phyloP scores from a whole-genome alignment of 2,113 vertebrate genomes.

The Calonectris borealis region DNA sequence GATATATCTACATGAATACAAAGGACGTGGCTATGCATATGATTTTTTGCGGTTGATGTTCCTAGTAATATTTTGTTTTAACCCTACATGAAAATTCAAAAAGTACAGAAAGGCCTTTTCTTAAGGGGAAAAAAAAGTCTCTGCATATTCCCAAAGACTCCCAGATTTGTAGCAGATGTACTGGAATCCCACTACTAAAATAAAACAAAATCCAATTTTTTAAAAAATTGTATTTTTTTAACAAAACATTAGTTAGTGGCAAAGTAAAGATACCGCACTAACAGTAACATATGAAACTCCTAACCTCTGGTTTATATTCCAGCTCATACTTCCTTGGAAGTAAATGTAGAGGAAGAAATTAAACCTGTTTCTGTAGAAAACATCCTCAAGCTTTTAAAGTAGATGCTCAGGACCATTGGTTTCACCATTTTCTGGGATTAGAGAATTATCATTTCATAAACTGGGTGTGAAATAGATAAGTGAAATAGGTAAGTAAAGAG shows the following conservation, averaged over 20 bases:
- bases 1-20: neutral
- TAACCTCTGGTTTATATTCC: neutral
- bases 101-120: neutral
- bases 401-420: neutral
- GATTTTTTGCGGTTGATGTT: neutral
- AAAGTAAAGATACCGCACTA: neutral
- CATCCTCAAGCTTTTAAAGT: neutral
- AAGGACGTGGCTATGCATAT: neutral
- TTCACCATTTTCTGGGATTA: neutral
- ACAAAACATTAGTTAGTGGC: neutral
- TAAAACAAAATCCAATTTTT: neutral
- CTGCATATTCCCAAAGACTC: neutral
- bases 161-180: neutral
- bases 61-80: neutral
- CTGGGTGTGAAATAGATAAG: neutral
- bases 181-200: neutral
- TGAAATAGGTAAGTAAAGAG: neutral
- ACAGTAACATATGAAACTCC: neutral
- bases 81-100: neutral
- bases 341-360: conserved; percentile 15
- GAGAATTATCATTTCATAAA: neutral
- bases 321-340: conserved; percentile 1
- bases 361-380: conserved; percentile 1
- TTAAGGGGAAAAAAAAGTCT: neutral
- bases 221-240: neutral